Evolutionary conservation across 2,113 vertebrate species (phyloP), one percentile per base, ranked within the genome.

Genomic region (Marmota flaviventris): DNA sequence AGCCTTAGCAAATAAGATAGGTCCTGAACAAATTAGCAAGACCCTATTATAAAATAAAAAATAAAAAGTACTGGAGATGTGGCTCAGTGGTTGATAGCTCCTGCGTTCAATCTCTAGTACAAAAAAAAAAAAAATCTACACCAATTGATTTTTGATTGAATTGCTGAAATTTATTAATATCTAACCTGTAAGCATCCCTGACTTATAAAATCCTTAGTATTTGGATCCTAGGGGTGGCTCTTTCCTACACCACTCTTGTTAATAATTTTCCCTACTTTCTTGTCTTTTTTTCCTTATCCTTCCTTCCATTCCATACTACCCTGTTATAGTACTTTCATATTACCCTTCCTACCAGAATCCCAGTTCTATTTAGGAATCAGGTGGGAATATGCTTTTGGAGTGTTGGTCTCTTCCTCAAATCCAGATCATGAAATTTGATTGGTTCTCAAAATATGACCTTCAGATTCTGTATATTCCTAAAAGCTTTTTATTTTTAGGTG

Each of bases 241-340:
- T 86, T 73, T 73, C 37, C 45, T 92, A 45, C 20, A 81, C 8
- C 48, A 34, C 61, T 56, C 17, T 81, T 37, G 14, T 48, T 89
- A 45, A 87, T 75, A 58, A 73, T 91, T 82, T 79, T 78, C 16
- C 37, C 42, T 73, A 32, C 9, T 61, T 93, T 72, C 22, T 1
- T 58, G 5, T 87, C 22, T 86, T 20, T 91, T 82, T 92, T 78
- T 67, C 65, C 56, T 87, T 72, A 63, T 37, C 6, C 8, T 83
- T 88, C 70, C 70, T 95, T 95, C 69, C n/a, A 82, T 95, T 95
- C 69, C n/a, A 82, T 14, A 76, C 48, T 58, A 22, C 29, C 24
- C 25, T 48, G 1, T 82, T 88, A 13, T 51, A 2, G 48, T 51
- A 51, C 48, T 51, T 51, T 13, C 48, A 51, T 51, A 51, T 51